phyloP scores from a whole-genome alignment of 2,888 invertebrate species.

The Nomada fucata region DNA sequence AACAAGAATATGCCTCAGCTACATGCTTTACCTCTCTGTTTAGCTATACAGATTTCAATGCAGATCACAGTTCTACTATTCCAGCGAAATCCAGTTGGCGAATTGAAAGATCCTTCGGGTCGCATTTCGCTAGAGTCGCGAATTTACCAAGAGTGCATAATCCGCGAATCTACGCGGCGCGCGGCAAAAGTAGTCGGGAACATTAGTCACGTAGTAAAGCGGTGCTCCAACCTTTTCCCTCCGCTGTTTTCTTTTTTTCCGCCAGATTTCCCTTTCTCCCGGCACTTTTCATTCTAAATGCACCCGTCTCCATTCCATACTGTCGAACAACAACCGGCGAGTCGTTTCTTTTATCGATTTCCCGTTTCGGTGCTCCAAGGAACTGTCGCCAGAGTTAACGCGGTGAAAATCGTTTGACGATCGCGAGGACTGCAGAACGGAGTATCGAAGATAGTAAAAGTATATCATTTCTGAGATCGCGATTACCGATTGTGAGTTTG shows the following conservation, averaged over 20 bases:
- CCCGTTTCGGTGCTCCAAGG: constrained; percentile 26
- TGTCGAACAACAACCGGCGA: constrained; percentile 37
- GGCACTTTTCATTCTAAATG: constrained; percentile 47
- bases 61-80: not conserved
- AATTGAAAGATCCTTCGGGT: constrained; percentile 10
- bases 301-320: constrained; percentile 49
- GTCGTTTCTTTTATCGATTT: constrained; percentile 43
- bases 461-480: too few relatives aligned
- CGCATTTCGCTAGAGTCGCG: constrained; percentile 11
- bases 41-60: not conserved
- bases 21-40: too few relatives aligned
- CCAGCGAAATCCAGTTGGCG: not conserved
- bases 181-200: constrained; percentile 1
- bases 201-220: constrained; percentile 19
- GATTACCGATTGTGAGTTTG: too few relatives aligned
- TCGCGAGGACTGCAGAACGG: not conserved
- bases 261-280: constrained; percentile 46
- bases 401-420: constrained; percentile 1
- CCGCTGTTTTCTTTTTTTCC: constrained; percentile 38
- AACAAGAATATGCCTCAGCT: too few relatives aligned
- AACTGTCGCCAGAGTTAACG: constrained; percentile 3
- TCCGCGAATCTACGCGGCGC: constrained; percentile 5
- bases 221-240: constrained; percentile 29
- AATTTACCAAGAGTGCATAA: constrained; percentile 20
- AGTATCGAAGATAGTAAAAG: not conserved